Conservation (phyloP, 1,140 invertebrate genomes). For the Geopemphigus sp. region DNA sequence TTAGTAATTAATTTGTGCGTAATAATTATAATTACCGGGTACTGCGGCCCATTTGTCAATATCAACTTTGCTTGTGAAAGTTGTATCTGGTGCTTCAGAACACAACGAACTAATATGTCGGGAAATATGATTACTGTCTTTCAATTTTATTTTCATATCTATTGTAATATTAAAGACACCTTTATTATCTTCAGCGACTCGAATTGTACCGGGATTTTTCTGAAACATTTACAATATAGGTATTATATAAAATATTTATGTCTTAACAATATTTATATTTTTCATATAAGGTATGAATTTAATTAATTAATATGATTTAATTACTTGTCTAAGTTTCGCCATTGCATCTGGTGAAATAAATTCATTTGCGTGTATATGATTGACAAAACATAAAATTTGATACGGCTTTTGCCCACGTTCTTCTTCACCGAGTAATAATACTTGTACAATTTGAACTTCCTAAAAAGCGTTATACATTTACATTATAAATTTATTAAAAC, state of each 20-base stretch:
- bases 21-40: conserved; percentile 62
- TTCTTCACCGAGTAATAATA: conserved; percentile 90
- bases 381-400: conserved; percentile 89
- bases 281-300: too few species aligned
- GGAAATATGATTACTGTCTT: conserved; percentile 69
- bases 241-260: too few species aligned
- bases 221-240: conserved; percentile 55
- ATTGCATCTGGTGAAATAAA: conserved; percentile 95
- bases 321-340: conserved; percentile 88
- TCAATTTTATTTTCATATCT: conserved; percentile 73
- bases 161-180: conserved; percentile 76
- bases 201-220: conserved; percentile 79
- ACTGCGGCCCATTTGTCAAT: conserved; percentile 72
- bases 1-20: too few species aligned
- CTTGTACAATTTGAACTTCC: conserved; percentile 91
- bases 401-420: conserved; percentile 85
- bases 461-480: conserved; percentile 57
- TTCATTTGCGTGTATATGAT: conserved; percentile 83
- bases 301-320: background rate
- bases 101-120: conserved; percentile 73
- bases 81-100: conserved; percentile 70
- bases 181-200: conserved; percentile 84
- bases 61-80: conserved; percentile 76
- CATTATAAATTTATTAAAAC: background rate
- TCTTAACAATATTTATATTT: too few species aligned